These are phyloP conservation scores for Heterotis niloticus DNA, from an alignment of 2,113 vertebrate genomes.

Conservation along the genomic window DNA sequence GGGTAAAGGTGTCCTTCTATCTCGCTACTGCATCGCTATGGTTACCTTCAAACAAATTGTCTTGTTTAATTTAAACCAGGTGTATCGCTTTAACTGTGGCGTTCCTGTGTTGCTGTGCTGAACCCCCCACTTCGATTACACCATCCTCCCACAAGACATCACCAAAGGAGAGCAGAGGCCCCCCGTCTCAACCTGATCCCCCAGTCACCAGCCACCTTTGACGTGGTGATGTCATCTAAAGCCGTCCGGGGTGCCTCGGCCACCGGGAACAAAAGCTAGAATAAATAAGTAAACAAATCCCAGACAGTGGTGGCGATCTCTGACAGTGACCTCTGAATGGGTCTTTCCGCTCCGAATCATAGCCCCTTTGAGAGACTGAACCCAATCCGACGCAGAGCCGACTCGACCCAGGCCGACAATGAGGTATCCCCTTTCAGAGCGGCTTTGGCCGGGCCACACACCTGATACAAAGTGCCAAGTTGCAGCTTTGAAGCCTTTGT, in stretches of 20 bases:
- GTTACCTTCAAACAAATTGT: neutral
- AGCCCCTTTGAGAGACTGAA: neutral
- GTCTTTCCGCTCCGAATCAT: constrained; percentile 10
- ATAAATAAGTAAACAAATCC: neutral
- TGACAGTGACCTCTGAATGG: neutral
- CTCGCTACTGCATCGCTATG: neutral
- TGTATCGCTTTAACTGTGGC: neutral
- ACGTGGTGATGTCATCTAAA: neutral
- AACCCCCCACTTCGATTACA: neutral
- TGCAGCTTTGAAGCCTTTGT: constrained; percentile 16
- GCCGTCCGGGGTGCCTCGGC: neutral
- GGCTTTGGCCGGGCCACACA: neutral
- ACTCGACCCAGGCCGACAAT: constrained; percentile 2
- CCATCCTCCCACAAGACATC: neutral
- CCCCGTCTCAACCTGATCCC: neutral
- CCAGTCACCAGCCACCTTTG: neutral
- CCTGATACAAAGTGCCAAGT: constrained; percentile 24
- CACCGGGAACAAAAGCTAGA: neutral
- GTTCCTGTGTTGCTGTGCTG: neutral
- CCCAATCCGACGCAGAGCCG: neutral
- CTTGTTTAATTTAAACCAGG: neutral
- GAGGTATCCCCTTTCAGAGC: constrained; percentile 23
- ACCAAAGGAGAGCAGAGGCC: neutral
- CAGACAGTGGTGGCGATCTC: neutral
- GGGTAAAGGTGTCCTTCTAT: neutral